Conservation (phyloP, 2,797 vertebrate genomes). For the Eleutherodactylus coqui region DNA sequence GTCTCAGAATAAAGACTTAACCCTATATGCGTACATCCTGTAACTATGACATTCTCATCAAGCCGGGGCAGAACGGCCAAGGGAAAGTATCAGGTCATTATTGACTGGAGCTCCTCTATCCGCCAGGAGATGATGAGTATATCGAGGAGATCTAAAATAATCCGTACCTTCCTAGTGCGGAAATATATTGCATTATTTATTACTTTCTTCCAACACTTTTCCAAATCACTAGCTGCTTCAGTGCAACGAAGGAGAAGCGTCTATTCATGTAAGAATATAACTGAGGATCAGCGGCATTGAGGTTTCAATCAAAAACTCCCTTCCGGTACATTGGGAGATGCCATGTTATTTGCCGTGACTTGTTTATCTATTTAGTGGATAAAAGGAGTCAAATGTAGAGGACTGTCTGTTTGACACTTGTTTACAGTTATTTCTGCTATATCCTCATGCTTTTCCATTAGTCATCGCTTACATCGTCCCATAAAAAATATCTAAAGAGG, state of each 20-base stretch:
- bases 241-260: not conserved
- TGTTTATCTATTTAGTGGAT: too few relatives aligned
- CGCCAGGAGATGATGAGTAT: not conserved
- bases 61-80: not conserved
- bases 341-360: too few relatives aligned
- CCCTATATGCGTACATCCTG: not conserved
- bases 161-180: not conserved
- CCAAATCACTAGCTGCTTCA: not conserved
- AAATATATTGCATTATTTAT: constrained; percentile 35
- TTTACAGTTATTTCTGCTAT: too few relatives aligned
- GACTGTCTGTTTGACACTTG: too few relatives aligned
- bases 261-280: not conserved
- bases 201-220: not conserved
- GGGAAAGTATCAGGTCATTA: not conserved
- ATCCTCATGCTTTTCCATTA: too few relatives aligned
- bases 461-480: too few relatives aligned
- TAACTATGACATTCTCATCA: constrained; percentile 10
- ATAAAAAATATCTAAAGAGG: too few relatives aligned
- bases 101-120: not conserved
- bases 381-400: too few relatives aligned
- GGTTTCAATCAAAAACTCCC: not conserved
- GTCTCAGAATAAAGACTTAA: constrained; percentile 30
- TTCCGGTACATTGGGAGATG: too few relatives aligned
- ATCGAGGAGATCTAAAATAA: constrained; percentile 9
- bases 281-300: not conserved